phyloP scores from a whole-genome alignment of 2,888 invertebrate species.

The Leucania comma region DNA sequence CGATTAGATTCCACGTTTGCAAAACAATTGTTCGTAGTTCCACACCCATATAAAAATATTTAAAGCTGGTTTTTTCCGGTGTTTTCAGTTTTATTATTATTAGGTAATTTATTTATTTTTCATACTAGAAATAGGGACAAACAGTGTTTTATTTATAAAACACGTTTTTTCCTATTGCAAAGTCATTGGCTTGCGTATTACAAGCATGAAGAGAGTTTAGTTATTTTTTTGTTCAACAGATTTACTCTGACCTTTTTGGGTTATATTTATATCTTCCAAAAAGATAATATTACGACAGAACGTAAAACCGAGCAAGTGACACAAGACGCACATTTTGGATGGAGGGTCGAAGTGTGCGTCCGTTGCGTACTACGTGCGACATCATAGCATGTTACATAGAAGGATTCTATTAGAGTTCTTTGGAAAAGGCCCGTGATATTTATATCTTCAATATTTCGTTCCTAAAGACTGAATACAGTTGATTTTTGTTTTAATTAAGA shows the following conservation, averaged over 20 bases:
- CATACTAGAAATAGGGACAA: too few relatives aligned
- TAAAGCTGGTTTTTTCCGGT: too few relatives aligned
- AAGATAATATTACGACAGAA: neutral
- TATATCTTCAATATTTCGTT: conserved; percentile 2
- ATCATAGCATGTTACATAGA: neutral
- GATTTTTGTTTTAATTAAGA: conserved; percentile 13
- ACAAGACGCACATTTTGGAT: neutral
- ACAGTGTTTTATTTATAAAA: too few relatives aligned
- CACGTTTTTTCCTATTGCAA: conserved; percentile 7
- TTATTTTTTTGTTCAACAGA: too few relatives aligned
- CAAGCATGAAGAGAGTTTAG: too few relatives aligned
- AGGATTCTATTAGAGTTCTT: neutral
- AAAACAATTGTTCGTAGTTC: neutral
- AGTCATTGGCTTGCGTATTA: neutral
- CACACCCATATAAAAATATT: neutral
- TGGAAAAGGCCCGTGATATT: neutral
- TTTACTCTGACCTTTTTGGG: neutral
- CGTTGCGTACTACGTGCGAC: conserved; percentile 8
- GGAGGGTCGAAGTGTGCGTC: neutral
- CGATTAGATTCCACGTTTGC: conserved; percentile 21
- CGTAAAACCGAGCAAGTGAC: neutral
- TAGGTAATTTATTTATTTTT: too few relatives aligned
- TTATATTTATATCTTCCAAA: too few relatives aligned
- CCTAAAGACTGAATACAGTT: neutral
- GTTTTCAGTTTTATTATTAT: too few relatives aligned